Percentiles rank a stretch among this genome's conserved stretches.
Conservation (phyloP, 2,888 invertebrate species). For the Xestia c-nigrum region DNA sequence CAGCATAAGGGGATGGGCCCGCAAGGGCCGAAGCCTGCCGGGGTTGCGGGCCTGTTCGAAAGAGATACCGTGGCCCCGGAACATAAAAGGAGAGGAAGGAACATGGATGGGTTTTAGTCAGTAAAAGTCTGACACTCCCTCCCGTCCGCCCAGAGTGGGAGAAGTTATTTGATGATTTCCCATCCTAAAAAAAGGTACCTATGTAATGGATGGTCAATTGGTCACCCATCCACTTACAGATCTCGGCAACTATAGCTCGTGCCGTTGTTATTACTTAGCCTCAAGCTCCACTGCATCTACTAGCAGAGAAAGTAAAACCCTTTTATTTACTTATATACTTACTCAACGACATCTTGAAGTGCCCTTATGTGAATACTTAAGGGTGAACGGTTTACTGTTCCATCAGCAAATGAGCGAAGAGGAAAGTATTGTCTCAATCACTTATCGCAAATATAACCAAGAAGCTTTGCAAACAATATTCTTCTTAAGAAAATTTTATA, state of each 20-base stretch:
- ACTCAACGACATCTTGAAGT: neutral
- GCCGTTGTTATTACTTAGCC: neutral
- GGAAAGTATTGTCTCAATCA: constrained; percentile 13
- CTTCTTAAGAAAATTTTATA: neutral
- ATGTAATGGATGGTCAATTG: neutral
- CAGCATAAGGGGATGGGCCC: too few species aligned
- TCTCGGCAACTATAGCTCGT: neutral
- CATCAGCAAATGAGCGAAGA: constrained; percentile 5
- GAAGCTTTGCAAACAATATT: neutral
- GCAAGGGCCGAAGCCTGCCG: too few species aligned
- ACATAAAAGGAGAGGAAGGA: too few species aligned
- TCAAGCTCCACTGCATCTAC: neutral
- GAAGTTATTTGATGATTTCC: too few species aligned
- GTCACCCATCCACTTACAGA: neutral
- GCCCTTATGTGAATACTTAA: neutral
- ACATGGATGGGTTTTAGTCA: too few species aligned
- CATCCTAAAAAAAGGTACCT: too few species aligned
- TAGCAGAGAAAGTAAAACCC: neutral
- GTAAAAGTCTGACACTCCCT: too few species aligned
- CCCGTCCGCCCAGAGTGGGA: too few species aligned
- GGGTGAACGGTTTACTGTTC: constrained; percentile 1
- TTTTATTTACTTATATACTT: constrained; percentile 10
- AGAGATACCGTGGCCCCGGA: too few species aligned
- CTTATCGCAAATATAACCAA: constrained; percentile 7
- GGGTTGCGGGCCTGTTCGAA: too few species aligned